phyloP scores from a whole-genome alignment of 1,140 invertebrate species.

The Leptopilina boulardi region DNA sequence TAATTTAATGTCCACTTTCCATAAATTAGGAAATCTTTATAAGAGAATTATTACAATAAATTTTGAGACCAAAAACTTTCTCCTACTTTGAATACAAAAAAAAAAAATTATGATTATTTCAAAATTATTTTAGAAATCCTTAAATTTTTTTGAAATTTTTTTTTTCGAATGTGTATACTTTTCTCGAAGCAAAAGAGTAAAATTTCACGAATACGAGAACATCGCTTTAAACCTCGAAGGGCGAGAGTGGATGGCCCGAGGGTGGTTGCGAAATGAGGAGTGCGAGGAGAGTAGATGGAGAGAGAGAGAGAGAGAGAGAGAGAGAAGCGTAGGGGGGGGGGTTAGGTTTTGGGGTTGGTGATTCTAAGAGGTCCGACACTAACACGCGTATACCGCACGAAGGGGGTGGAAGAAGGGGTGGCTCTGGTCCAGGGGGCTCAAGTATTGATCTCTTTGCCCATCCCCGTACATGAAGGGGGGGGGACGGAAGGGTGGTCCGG shows the following conservation, averaged over 20 bases:
- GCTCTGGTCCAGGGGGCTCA: constrained; percentile 70
- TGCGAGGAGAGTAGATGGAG: constrained; percentile 34
- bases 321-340: no score
- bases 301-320: no score
- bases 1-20: background rate
- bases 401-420: constrained; percentile 55
- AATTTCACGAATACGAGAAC: constrained; percentile 60
- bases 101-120: background rate
- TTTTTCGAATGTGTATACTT: constrained; percentile 13
- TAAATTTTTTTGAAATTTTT: constrained; percentile 8
- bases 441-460: constrained; percentile 69
- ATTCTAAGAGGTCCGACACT: constrained; percentile 74
- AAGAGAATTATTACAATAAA: no score
- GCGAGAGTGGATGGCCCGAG: constrained; percentile 63
- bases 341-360: constrained; percentile 66
- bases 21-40: background rate
- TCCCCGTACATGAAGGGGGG: constrained; percentile 61
- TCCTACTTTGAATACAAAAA: background rate
- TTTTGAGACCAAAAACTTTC: background rate
- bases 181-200: constrained; percentile 16
- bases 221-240: constrained; percentile 71
- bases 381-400: constrained; percentile 64
- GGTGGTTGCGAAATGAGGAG: constrained; percentile 54
- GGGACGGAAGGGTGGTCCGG: constrained; percentile 65
- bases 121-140: no score